Conservation (phyloP, 2,113 vertebrate genomes). For the Halcyon senegalensis region DNA sequence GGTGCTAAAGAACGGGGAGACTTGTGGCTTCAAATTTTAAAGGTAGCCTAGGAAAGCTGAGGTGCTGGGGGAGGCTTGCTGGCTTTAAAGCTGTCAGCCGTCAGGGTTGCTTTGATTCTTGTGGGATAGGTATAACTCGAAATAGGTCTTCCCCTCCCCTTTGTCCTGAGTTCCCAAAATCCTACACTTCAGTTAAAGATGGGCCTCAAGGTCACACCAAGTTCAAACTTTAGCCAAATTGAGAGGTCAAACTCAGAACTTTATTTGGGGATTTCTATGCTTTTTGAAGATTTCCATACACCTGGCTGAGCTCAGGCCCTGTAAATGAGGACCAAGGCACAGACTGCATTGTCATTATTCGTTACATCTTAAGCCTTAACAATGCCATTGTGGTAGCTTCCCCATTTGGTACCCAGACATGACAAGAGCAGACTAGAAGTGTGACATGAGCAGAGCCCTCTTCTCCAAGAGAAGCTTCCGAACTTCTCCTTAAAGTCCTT, state of each 20-base stretch:
- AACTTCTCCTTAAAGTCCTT: neutral
- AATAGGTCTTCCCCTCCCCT: neutral
- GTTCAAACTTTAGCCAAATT: neutral
- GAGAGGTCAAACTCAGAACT: neutral
- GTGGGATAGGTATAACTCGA: neutral
- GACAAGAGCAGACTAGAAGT: neutral
- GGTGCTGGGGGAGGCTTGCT: neutral
- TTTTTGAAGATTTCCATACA: conserved; percentile 13
- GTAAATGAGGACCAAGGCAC: neutral
- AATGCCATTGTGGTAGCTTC: neutral
- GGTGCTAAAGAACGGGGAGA: neutral
- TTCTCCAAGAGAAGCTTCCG: neutral
- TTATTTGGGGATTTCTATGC: neutral
- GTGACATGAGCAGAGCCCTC: neutral
- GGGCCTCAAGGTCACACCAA: conserved; percentile 1
- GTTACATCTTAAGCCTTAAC: neutral
- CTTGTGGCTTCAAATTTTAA: neutral
- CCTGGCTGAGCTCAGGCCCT: neutral
- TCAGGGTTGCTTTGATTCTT: neutral
- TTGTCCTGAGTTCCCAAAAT: conserved; percentile 1
- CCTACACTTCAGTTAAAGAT: neutral
- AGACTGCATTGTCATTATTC: neutral
- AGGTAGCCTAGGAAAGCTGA: neutral
- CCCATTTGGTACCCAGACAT: neutral
- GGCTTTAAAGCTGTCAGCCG: neutral